phyloP scores from a whole-genome alignment of 2,113 vertebrate species.

The Daboia siamensis region DNA sequence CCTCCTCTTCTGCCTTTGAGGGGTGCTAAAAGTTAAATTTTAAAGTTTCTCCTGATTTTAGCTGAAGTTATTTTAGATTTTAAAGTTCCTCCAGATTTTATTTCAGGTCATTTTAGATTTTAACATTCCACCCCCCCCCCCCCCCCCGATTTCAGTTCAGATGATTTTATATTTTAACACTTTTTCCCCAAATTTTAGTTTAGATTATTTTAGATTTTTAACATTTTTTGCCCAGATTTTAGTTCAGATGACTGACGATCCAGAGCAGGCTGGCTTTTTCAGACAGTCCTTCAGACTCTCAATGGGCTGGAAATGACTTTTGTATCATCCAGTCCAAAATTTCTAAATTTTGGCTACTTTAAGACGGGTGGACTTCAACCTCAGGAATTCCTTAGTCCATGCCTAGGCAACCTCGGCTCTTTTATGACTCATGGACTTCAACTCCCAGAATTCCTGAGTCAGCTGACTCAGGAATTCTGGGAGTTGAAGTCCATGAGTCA shows the following conservation, averaged over 20 bases:
- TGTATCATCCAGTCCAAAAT: not conserved
- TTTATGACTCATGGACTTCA: too few species aligned
- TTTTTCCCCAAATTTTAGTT: too few species aligned
- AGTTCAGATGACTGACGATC: not conserved
- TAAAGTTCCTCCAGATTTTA: not conserved
- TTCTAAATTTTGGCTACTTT: not conserved
- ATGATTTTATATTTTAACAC: too few species aligned
- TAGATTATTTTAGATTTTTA: too few species aligned
- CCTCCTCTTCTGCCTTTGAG: not conserved
- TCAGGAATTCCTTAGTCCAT: not conserved
- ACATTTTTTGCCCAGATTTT: too few species aligned
- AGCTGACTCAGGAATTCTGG: too few species aligned
- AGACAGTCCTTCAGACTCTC: accelerated
- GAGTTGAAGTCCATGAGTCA: too few species aligned
- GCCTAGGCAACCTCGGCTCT: too few species aligned
- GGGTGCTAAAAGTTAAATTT: not conserved
- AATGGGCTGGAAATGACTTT: not conserved
- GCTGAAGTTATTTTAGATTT: not conserved
- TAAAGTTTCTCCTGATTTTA: not conserved
- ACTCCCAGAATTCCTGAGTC: too few species aligned
- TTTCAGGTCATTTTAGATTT: too few species aligned
- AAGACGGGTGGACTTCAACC: not conserved
- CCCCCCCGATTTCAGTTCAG: too few species aligned
- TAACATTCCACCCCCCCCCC: too few species aligned
- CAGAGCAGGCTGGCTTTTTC: not conserved